Evolutionary conservation across 2,797 vertebrate genomes (phyloP).

Genomic region (Galagoides demidoff): DNA sequence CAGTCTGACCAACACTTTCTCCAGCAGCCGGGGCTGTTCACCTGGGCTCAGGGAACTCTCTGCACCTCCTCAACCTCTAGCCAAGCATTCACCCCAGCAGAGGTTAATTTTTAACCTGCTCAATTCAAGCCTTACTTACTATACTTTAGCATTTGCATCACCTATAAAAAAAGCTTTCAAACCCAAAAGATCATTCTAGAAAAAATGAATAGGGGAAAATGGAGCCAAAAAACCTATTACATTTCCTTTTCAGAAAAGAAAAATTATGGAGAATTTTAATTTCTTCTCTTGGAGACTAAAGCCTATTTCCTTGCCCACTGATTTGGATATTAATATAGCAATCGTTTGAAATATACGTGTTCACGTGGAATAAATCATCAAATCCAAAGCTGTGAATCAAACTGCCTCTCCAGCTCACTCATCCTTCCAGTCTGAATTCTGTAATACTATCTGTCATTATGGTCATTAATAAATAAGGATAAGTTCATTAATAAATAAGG

Average conservation of each 20-base stretch:
- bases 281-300: conserved; percentile 53
- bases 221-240: not conserved
- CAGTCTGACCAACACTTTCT: not conserved
- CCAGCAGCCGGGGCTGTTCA: not conserved
- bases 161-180: conserved; percentile 28
- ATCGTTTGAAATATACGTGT: conserved; percentile 19
- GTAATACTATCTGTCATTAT: not conserved
- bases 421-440: conserved; percentile 12
- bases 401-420: not conserved
- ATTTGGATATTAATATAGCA: conserved; percentile 63
- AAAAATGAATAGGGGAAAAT: conserved; percentile 37
- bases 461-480: conserved; percentile 58
- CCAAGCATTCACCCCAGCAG: not conserved
- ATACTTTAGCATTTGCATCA: conserved; percentile 1
- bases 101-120: not conserved
- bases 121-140: not conserved
- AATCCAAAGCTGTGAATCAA: conserved; percentile 45
- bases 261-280: conserved; percentile 22
- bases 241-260: conserved; percentile 49
- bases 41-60: not conserved
- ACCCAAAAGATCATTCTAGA: not conserved
- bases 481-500: conserved; percentile 57
- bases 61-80: not conserved
- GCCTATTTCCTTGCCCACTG: conserved; percentile 41
- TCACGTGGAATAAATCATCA: conserved; percentile 49